Base-by-base conservation (phyloP, 2,888 invertebrate genomes). In the Drosophila prolongata region DNA sequence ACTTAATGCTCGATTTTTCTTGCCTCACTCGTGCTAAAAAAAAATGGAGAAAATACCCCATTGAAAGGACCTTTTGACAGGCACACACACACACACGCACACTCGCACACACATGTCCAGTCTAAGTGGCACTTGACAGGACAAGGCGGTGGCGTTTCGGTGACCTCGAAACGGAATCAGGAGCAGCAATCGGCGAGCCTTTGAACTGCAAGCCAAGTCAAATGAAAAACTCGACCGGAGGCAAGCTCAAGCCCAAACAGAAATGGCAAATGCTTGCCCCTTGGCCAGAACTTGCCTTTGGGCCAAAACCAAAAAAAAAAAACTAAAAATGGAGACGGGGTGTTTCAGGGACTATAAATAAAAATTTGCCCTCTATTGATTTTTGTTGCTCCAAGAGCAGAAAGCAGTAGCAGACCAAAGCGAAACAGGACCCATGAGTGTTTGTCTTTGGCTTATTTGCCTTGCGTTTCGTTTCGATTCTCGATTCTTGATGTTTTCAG, bases 161-260 rank as follows among this genome's bases (percentile, higher is more conserved):
- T 81, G 89, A 87, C 89, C 89, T 80, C 78, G 59, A 78, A 75
- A 46, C 42, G 55, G 74, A 52, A 70, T 55, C 65, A 74, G 71
- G n/a, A 56, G 66, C 37, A 56, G 55, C 37, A 43, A 42, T 40
- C 49, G 50, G 10, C 49, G 66, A 78, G 68, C 86, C 89, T 82
- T 82, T 82, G 89, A 89, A 87, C 89, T 89, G 87, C 81, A 87
- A 87, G 89, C 78, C 85, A 89, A 83, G 89, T 87, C 85, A 80
- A 89, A 84, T 89, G 81, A 87, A 87, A 88, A 89, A 78, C 68
- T 69, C 75, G 62, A 71, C 86, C 38, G 40, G n/a, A 62, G 76
- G 73, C 71, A 77, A 86, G n/a, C 40, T 50, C 34, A 13, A n/a
- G 42, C 71, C 83, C 77, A 83, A 87, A 86, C 47, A 88, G 65